Evolutionary conservation across 1,140 invertebrate genomes (phyloP).

Genomic region (Cataglyphis hispanica): DNA sequence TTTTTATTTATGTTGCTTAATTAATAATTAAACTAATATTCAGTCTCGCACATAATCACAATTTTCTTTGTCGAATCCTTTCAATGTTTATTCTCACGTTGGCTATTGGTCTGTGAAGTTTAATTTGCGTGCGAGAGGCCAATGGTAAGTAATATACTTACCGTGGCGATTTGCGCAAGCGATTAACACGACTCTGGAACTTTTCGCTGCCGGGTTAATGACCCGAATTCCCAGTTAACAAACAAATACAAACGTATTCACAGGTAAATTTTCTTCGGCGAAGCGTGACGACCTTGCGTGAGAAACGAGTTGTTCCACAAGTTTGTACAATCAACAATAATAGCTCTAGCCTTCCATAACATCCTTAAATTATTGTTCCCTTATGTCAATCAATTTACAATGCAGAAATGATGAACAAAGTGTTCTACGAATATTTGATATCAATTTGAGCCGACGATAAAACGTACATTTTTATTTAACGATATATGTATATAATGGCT

Average conservation of each 20-base stretch:
- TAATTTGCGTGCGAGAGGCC: slow-evolving; percentile 48
- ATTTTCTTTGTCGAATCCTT: slow-evolving; percentile 2
- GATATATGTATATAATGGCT: background rate
- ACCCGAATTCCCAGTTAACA: slow-evolving; percentile 41
- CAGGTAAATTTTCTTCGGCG: slow-evolving; percentile 28
- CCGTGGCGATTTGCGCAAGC: slow-evolving; percentile 22
- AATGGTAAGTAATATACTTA: slow-evolving; percentile 48
- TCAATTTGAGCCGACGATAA: background rate
- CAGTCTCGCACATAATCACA: background rate
- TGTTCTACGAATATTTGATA: slow-evolving; percentile 65
- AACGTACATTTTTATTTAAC: slow-evolving; percentile 32
- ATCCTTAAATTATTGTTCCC: slow-evolving; percentile 42
- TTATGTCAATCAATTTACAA: slow-evolving; percentile 59
- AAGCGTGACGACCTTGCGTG: slow-evolving; percentile 31
- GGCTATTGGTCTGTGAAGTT: background rate
- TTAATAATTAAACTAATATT: slow-evolving; percentile 5
- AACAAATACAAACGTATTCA: slow-evolving; percentile 39
- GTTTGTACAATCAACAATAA: slow-evolving; percentile 47
- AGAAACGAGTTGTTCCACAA: slow-evolving; percentile 44
- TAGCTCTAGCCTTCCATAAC: slow-evolving; percentile 29
- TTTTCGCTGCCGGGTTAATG: slow-evolving; percentile 40
- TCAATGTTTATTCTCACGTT: slow-evolving; percentile 4
- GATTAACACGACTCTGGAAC: slow-evolving; percentile 35
- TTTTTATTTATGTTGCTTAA: background rate
- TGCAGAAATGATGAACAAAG: slow-evolving; percentile 51